Evolutionary conservation across 2,797 vertebrate genomes (phyloP), one percentile per base, ranked within the genome.

Genomic region (Oreonectes daqikongensis): DNA sequence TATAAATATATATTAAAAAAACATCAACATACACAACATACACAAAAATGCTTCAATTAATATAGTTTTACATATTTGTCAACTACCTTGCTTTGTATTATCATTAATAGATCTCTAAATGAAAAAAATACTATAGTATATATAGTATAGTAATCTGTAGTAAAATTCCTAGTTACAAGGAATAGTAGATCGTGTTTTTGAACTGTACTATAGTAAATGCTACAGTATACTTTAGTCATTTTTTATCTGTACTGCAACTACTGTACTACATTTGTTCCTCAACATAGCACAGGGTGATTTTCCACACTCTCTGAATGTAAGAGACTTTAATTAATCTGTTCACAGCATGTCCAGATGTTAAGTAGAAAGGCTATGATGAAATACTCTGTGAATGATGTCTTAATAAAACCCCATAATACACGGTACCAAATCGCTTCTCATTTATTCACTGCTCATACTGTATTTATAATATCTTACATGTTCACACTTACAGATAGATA

Each of bases 271-370:
- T 61, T 69, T 69, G 10, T 50, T 48, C 28, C 20, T 69, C 28
- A n/a, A n/a, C n/a, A 60, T 11, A 50, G 20, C 22, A 30, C 42
- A 35, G 24, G 64, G 35, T 52, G 46, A 46, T 46, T 59, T 52
- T 30, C 1, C 50, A 70, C 75, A 61, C 30, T 76, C 26, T 69
- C 35, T 17, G 44, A 55, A 70, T 65, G 48, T 46, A 69, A 60
- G 53, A 60, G 69, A 66, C 61, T 57, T 73, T 61, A 68, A 68
- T 77, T 77, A 72, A 77, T 77, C 46, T 55, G 72, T 81, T 77
- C 79, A 77, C 69, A 69, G 69, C 63, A 50, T 72, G 75, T 68
- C 69, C 74, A 73, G 79, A 76, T 77, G 69, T 77, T 81, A 77
- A 77, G 57, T 52, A 57, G 24, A 44, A 40, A 22, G 63, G 38